These are phyloP conservation scores for Prenolepis imparis DNA, from an alignment of 2,888 invertebrate genomes.

Conservation along the genomic window DNA sequence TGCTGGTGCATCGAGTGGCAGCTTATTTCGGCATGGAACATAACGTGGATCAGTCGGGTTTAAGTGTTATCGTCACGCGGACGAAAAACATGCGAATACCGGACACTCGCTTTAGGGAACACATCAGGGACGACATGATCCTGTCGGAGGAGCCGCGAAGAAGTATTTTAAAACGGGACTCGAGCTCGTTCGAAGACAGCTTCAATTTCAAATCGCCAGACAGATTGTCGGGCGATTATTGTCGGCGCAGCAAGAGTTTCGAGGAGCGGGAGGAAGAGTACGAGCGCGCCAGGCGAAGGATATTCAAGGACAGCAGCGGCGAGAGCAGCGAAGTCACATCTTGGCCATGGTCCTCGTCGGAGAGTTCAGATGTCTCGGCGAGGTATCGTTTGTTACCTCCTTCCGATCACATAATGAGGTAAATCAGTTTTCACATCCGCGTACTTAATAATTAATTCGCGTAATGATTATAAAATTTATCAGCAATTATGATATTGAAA, in stretches of 20 bases:
- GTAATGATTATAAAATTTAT: not conserved
- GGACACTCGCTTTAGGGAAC: constrained; percentile 91
- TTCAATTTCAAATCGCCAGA: constrained; percentile 88
- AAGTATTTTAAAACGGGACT: constrained; percentile 94
- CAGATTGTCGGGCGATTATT: constrained; percentile 89
- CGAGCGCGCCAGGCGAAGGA: constrained; percentile 93
- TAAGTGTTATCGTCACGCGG: constrained; percentile 94
- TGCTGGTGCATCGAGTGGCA: constrained; percentile 97
- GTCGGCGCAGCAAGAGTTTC: constrained; percentile 93
- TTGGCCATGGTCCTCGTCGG: constrained; percentile 85
- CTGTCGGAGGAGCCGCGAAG: constrained; percentile 91
- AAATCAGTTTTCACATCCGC: constrained; percentile 7
- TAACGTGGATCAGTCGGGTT: constrained; percentile 94
- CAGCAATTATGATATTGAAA: not conserved
- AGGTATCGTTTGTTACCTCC: constrained; percentile 83
- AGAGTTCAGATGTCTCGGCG: constrained; percentile 83
- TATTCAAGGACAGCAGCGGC: constrained; percentile 89
- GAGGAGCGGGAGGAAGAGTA: constrained; percentile 97
- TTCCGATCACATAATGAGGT: constrained; percentile 82
- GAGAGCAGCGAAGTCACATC: constrained; percentile 82
- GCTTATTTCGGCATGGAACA: constrained; percentile 98
- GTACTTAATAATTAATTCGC: not conserved
- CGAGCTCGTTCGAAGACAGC: constrained; percentile 93
- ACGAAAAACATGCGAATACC: constrained; percentile 90
- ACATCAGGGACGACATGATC: constrained; percentile 89